Conservation (phyloP, 2,797 vertebrate genomes). For the Calcarius lapponicus region DNA sequence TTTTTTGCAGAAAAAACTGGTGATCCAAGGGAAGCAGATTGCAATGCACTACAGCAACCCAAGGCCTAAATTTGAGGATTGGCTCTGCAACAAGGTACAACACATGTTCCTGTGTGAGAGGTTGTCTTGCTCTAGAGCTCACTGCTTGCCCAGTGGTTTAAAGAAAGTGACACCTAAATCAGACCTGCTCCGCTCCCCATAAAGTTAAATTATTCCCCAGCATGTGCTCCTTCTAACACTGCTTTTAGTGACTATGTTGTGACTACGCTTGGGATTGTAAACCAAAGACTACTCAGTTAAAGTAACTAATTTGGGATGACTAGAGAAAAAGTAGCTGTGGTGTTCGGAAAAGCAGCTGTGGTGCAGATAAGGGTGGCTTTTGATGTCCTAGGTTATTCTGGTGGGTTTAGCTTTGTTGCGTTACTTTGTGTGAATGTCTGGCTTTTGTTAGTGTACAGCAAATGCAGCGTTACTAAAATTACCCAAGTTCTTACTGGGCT, state of each 20-base stretch:
- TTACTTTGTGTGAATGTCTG: background rate
- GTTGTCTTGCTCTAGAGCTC: background rate
- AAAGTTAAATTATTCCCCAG: background rate
- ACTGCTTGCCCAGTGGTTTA: background rate
- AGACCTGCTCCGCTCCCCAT: rapidly evolving
- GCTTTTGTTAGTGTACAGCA: background rate
- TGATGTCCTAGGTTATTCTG: background rate
- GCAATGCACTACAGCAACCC: slow-evolving; percentile 99
- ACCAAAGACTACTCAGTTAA: background rate
- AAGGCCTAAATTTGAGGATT: slow-evolving; percentile 98
- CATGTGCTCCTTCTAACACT: background rate
- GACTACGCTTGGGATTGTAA: background rate
- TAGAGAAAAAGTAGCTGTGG: background rate
- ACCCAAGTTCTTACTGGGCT: background rate
- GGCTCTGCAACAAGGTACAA: slow-evolving; percentile 98
- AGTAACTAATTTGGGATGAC: background rate
- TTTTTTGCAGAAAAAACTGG: slow-evolving; percentile 96
- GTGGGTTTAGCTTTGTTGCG: background rate
- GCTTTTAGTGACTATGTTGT: background rate
- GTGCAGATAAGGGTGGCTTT: background rate
- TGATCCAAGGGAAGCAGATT: slow-evolving; percentile 95
- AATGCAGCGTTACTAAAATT: background rate
- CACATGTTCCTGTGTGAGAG: background rate
- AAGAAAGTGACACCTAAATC: rapidly evolving
- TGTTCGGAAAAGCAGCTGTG: background rate